phyloP scores from a whole-genome alignment of 2,888 invertebrate species.

The Mechanitis messenoides region DNA sequence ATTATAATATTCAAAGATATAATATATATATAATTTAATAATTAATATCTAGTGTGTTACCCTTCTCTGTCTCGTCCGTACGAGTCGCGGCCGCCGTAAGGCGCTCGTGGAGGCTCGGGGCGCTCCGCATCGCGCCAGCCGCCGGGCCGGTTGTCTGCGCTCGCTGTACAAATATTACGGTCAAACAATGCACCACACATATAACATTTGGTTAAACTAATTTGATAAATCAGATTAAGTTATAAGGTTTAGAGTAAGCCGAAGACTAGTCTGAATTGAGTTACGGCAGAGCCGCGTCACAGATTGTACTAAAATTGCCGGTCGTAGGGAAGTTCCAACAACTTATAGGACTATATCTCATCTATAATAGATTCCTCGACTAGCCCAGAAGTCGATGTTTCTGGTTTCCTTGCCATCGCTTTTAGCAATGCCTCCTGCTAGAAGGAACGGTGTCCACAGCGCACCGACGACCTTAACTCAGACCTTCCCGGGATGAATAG shows the following conservation, averaged over 20 bases:
- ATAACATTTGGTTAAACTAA: too few species aligned
- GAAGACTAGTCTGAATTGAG: constrained; percentile 91
- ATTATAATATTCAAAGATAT: background rate
- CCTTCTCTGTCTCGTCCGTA: constrained; percentile 56
- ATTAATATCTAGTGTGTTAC: constrained; percentile 5
- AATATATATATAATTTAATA: too few species aligned
- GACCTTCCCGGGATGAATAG: constrained; percentile 84
- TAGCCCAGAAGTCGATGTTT: constrained; percentile 69
- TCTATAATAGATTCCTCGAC: constrained; percentile 70
- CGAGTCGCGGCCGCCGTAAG: constrained; percentile 71
- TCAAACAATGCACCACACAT: background rate
- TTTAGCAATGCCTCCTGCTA: constrained; percentile 79
- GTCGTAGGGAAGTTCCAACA: constrained; percentile 80
- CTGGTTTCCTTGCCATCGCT: constrained; percentile 81
- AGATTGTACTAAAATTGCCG: constrained; percentile 84
- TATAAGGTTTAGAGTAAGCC: constrained; percentile 65
- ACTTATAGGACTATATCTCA: constrained; percentile 60
- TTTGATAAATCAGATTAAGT: constrained; percentile 46
- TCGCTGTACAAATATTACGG: constrained; percentile 42
- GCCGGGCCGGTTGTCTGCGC: constrained; percentile 65
- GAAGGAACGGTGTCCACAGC: constrained; percentile 57
- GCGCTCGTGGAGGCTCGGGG: constrained; percentile 60
- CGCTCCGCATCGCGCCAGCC: constrained; percentile 72
- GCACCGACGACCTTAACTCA: constrained; percentile 78
- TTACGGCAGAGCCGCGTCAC: constrained; percentile 76